Conservation (phyloP, 2,113 vertebrate species). For the Mystacornis crossleyi region DNA sequence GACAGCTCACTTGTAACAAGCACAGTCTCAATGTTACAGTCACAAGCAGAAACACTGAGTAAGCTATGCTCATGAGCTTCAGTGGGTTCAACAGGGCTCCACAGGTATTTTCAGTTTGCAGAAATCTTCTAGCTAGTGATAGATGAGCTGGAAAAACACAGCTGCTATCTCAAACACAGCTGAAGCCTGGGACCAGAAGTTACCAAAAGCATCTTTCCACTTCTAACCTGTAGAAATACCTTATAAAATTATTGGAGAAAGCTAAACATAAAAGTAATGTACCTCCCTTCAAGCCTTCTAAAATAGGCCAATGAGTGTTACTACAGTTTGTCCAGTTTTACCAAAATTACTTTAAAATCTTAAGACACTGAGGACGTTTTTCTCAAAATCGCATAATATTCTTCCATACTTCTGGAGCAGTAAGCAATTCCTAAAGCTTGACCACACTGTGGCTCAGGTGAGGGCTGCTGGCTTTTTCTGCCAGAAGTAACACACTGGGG, state of each 20-base stretch:
- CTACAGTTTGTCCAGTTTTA: background rate
- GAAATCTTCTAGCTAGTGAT: background rate
- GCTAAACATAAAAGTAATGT: background rate
- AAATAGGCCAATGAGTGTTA: background rate
- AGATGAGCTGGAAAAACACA: background rate
- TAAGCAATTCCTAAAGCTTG: background rate
- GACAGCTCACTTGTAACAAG: background rate
- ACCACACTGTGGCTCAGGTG: background rate
- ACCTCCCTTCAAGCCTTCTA: background rate
- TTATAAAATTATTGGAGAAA: background rate
- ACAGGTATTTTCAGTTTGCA: background rate
- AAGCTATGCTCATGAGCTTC: background rate
- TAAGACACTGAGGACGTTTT: background rate
- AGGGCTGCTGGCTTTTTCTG: background rate
- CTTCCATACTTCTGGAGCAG: background rate
- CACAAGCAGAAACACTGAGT: background rate
- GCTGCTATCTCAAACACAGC: background rate
- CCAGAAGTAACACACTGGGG: background rate
- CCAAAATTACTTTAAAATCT: background rate
- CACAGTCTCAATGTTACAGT: background rate
- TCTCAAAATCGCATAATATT: background rate
- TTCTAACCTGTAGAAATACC: background rate
- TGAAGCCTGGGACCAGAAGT: background rate
- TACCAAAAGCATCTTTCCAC: background rate
- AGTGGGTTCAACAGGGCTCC: background rate